Evolutionary conservation across 2,113 vertebrate species (phyloP).

Genomic region (Polyodon spathula): DNA sequence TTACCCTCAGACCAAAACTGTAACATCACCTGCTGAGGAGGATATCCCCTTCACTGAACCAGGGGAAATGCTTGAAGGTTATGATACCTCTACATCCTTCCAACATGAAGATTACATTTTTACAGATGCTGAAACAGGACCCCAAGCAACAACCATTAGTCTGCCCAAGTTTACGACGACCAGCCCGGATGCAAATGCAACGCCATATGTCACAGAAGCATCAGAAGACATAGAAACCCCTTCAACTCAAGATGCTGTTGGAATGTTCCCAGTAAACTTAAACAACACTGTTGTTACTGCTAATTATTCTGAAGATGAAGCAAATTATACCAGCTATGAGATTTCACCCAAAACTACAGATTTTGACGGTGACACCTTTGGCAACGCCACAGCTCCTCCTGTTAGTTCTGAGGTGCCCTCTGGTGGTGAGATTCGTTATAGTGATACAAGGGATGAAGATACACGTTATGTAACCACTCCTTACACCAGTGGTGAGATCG

Average conservation of each 20-base stretch:
- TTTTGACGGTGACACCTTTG: constrained; percentile 33
- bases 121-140: not conserved
- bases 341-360: constrained; percentile 4
- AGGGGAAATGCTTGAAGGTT: not conserved
- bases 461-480: constrained; percentile 31
- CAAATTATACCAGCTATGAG: constrained; percentile 24
- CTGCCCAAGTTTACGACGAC: not conserved
- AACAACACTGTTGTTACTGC: constrained; percentile 40
- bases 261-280: too few relatives aligned
- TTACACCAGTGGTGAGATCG: constrained; percentile 30
- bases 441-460: constrained; percentile 37
- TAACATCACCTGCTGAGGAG: not conserved
- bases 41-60: not conserved
- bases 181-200: not conserved
- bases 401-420: constrained; percentile 33
- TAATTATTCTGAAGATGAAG: constrained; percentile 44
- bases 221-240: constrained; percentile 34
- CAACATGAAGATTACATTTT: not conserved
- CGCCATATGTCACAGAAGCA: constrained; percentile 25
- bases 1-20: not conserved
- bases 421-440: constrained; percentile 39
- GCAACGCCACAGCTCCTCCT: constrained; percentile 32
- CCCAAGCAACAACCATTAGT: not conserved
- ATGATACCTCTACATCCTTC: not conserved
- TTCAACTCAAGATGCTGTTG: too few relatives aligned